phyloP scores from a whole-genome alignment of 2,888 invertebrate species.

The Drosophila mettleri region DNA sequence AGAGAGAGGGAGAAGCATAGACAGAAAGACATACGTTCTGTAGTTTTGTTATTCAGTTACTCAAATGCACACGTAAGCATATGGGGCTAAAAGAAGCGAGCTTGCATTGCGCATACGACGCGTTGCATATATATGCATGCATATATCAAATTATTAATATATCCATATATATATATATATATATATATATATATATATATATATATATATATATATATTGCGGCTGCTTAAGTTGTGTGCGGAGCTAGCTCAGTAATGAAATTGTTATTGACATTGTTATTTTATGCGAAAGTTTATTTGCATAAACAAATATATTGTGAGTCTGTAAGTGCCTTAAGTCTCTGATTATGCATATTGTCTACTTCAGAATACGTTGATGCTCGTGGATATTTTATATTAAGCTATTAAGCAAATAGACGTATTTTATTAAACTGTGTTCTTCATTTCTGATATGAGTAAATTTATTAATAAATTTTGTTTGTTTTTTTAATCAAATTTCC shows the following conservation, averaged over 20 bases:
- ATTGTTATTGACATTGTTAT: constrained; percentile 8
- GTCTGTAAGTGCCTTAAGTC: neutral
- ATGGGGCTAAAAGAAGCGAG: constrained; percentile 26
- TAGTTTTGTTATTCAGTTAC: constrained; percentile 34
- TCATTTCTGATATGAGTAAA: too few species aligned
- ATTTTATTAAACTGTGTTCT: neutral
- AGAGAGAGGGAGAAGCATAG: constrained; percentile 3
- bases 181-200: constrained; percentile 9
- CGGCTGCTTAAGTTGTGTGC: constrained; percentile 23
- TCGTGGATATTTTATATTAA: neutral
- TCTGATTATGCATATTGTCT: neutral
- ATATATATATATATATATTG: neutral
- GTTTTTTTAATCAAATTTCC: too few species aligned
- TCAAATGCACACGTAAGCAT: constrained; percentile 54
- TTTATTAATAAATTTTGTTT: too few species aligned
- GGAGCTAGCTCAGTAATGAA: neutral
- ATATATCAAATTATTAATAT: constrained; percentile 50
- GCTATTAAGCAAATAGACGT: neutral
- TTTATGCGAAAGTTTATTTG: neutral
- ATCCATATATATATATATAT: constrained; percentile 9
- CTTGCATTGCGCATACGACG: constrained; percentile 69
- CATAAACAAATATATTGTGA: neutral
- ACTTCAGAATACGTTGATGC: neutral
- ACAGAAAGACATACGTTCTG: constrained; percentile 23
- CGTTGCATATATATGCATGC: constrained; percentile 63